Evolutionary conservation across 2,113 vertebrate species (phyloP).

Genomic region (Calcarius ornatus): DNA sequence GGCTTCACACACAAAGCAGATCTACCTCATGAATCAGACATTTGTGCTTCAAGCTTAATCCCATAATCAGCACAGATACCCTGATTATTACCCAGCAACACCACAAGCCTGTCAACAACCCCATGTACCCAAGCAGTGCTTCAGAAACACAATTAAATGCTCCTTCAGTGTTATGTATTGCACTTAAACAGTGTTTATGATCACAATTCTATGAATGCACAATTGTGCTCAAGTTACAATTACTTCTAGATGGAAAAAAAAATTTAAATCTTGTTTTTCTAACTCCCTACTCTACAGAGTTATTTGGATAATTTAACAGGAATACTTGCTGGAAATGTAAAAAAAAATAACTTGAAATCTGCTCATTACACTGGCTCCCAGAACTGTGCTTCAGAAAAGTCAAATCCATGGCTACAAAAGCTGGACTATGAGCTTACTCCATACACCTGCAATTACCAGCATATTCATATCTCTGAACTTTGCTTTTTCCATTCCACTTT

Average conservation of each 20-base stretch:
- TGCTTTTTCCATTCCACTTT: neutral
- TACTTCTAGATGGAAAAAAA: neutral
- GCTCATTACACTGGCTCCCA: neutral
- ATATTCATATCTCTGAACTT: neutral
- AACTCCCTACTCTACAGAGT: neutral
- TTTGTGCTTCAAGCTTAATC: constrained; percentile 22
- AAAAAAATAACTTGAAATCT: neutral
- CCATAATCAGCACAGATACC: neutral
- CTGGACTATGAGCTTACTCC: neutral
- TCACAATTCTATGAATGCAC: neutral
- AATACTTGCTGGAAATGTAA: neutral
- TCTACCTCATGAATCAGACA: neutral
- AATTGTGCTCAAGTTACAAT: neutral
- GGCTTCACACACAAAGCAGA: neutral
- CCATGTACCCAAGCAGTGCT: neutral
- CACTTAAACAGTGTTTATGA: neutral
- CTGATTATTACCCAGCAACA: neutral
- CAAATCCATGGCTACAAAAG: neutral
- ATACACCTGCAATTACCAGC: neutral
- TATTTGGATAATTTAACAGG: neutral
- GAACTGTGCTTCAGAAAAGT: neutral
- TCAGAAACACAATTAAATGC: neutral
- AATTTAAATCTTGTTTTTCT: neutral
- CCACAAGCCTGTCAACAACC: neutral
- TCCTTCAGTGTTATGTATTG: neutral